Conservation (phyloP, 2,797 vertebrate species). For the Cercopithecus diana region DNA sequence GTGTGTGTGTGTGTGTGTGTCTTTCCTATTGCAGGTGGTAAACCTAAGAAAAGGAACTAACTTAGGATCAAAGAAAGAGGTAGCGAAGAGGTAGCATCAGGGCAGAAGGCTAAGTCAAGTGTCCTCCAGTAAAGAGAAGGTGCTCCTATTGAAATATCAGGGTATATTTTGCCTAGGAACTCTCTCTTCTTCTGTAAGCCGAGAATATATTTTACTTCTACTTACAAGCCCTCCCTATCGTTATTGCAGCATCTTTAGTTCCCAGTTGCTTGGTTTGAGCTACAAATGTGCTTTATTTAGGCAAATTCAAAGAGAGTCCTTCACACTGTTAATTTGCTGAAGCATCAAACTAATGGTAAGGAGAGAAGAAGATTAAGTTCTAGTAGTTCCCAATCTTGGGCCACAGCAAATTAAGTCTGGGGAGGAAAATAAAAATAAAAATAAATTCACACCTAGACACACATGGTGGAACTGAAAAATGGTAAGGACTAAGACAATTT, state of each 20-base stretch:
- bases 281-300: neutral
- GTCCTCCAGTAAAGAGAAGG: fast-evolving
- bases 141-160: neutral
- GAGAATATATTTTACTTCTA: neutral
- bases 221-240: neutral
- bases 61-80: neutral
- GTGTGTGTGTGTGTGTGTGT: neutral
- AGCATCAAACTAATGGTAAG: neutral
- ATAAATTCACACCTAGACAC: neutral
- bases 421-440: neutral
- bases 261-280: neutral
- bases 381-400: neutral
- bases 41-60: neutral
- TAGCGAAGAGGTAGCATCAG: neutral
- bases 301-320: neutral
- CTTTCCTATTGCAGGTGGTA: neutral
- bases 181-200: neutral
- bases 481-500: neutral
- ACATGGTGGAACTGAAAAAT: neutral
- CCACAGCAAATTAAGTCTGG: neutral
- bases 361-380: neutral
- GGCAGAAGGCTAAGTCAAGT: neutral
- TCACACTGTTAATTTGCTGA: neutral
- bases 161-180: neutral
- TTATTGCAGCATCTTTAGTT: neutral